A percentile compares a stretch with the other conserved stretches of the same genome.
phyloP scores from a whole-genome alignment of 2,113 vertebrate genomes.

The Oxyura jamaicensis region DNA sequence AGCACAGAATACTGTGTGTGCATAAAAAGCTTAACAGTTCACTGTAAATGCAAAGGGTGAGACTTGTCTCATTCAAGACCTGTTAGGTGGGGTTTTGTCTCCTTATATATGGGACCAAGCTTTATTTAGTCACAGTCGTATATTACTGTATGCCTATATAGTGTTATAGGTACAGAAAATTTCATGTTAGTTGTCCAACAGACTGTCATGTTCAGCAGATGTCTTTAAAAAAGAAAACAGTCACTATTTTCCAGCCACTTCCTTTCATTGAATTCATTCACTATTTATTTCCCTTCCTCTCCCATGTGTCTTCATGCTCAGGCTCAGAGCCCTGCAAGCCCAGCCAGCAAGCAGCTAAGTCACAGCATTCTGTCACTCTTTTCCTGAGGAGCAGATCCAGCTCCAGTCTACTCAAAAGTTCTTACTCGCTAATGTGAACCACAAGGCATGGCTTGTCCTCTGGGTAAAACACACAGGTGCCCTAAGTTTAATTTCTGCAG shows the following conservation, averaged over 20 bases:
- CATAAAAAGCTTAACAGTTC: neutral
- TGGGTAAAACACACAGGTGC: neutral
- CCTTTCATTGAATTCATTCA: neutral
- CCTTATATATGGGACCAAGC: neutral
- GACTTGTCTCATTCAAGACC: neutral
- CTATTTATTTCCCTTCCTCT: neutral
- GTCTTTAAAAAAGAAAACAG: neutral
- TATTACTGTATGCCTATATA: neutral
- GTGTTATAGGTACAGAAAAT: neutral
- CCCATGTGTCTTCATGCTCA: neutral
- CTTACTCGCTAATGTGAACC: neutral
- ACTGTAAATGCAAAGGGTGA: neutral
- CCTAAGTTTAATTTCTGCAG: neutral
- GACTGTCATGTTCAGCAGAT: neutral
- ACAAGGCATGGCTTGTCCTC: neutral
- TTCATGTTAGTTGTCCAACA: neutral
- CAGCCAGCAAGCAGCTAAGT: neutral
- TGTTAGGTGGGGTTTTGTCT: neutral
- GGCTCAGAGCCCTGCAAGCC: neutral
- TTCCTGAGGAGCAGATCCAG: neutral
- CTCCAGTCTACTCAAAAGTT: neutral
- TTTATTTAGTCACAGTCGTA: neutral
- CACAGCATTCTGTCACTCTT: fast-evolving
- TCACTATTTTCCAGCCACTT: neutral
- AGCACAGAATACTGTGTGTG: neutral